Evolutionary conservation across 1,140 invertebrate genomes (phyloP), one percentile per base, ranked within the genome.

Genomic region (Mya arenaria): DNA sequence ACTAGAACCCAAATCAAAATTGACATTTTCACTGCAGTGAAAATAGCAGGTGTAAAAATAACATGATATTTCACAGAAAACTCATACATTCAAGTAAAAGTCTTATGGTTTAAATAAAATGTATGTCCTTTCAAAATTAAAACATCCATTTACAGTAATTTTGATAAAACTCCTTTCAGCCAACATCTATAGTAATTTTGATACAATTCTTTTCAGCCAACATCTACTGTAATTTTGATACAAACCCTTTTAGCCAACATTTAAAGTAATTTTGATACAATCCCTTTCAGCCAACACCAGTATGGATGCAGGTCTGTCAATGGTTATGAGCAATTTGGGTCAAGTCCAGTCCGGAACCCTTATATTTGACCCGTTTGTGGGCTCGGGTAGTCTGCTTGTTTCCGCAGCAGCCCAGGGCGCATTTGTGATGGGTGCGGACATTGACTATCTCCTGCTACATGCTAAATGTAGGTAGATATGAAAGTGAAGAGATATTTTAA

Each of bases 281-380:
- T 44, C 17, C 48, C 71, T 82, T 84, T 44, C 80, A 92, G 92
- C 88, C 6, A 99, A 99, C 90, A 99, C 98, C 0, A 97, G 96
- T 88, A 99, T 99, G 98, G 98, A 99, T 92, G 96, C 98, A 0
- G 96, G 97, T 84, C 93, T 99, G 0, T 96, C 97, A 4, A 92
- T 99, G 25, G 93, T 99, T 32, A 99, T 99, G 97, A 96, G 97
- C 0, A 99, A 99, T 94, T 96, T 99, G 92, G 97, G 96, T 1
- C 93, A 95, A 93, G 95, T 98, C 25, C 93, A 93, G 65, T 85
- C 93, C 2, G 95, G 96, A 5, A 95, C 96, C 90, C 81, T 99
- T 0, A 94, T 99, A 56, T 94, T 97, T 32, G 98, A 99, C 93
- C 98, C 98, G 0, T 99, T 99, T 94, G 98, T 99, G 19, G 98